phyloP scores from a whole-genome alignment of 2,888 invertebrate species.

The Troides helena region DNA sequence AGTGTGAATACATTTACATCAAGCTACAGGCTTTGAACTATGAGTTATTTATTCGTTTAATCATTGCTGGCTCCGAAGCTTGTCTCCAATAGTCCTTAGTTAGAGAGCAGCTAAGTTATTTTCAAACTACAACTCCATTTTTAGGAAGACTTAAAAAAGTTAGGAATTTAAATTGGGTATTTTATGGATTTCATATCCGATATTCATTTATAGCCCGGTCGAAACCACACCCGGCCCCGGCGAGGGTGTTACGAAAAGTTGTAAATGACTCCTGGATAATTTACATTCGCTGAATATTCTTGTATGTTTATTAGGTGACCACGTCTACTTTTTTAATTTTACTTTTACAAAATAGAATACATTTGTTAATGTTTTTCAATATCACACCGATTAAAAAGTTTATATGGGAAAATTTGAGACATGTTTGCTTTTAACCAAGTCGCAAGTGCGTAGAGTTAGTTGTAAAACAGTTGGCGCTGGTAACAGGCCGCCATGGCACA shows the following conservation, averaged over 20 bases:
- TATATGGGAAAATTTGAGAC: conserved; percentile 25
- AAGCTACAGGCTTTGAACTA: conserved; percentile 29
- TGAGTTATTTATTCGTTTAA: conserved; percentile 7
- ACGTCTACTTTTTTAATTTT: not conserved
- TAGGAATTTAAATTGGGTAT: conserved; percentile 72
- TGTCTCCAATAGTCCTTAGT: conserved; percentile 4
- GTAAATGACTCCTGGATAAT: conserved; percentile 46
- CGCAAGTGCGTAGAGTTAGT: conserved; percentile 37
- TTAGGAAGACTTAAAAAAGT: conserved; percentile 62
- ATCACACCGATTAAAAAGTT: conserved; percentile 12
- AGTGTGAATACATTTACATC: conserved; percentile 48
- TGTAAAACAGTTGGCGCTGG: conserved; percentile 54
- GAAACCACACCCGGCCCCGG: conserved; percentile 49
- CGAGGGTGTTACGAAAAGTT: conserved; percentile 48
- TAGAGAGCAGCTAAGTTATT: conserved; percentile 46
- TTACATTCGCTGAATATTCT: conserved; percentile 32
- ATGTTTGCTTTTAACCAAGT: conserved; percentile 38
- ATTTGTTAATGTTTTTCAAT: conserved; percentile 6
- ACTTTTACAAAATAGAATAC: not conserved
- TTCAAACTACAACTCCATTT: conserved; percentile 64
- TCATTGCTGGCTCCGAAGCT: conserved; percentile 5
- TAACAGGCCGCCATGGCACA: conserved; percentile 70
- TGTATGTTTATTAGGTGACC: conserved; percentile 19
- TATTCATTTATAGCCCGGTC: conserved; percentile 63
- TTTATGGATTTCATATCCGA: conserved; percentile 68